Conservation (phyloP, 2,888 invertebrate species). For the Erebia ligea region DNA sequence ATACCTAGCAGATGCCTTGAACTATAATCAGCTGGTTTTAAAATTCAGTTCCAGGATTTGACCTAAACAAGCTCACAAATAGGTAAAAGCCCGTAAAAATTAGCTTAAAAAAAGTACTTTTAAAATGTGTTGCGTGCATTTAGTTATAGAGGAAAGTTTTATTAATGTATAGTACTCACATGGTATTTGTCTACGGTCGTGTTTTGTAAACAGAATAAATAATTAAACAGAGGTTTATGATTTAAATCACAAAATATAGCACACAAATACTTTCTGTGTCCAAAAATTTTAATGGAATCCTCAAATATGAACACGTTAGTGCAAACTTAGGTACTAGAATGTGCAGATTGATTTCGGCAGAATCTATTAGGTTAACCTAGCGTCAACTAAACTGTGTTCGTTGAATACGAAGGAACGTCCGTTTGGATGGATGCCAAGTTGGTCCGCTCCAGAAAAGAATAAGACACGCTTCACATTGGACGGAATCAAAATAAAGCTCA, state of each 20-base stretch:
- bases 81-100: not conserved
- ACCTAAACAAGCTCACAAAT: no score
- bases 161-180: not conserved
- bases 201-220: not conserved
- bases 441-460: conserved; percentile 42
- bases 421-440: conserved; percentile 51
- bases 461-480: conserved; percentile 37
- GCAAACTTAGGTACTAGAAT: conserved; percentile 11
- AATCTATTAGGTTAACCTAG: conserved; percentile 65
- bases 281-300: not conserved
- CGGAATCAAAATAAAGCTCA: not conserved
- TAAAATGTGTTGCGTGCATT: not conserved
- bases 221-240: not conserved
- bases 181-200: not conserved
- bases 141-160: not conserved
- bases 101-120: no score
- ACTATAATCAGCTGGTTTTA: no score
- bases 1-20: no score
- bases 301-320: conserved; percentile 8
- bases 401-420: conserved; percentile 56
- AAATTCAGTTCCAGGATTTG: no score
- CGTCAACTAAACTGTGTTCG: conserved; percentile 63
- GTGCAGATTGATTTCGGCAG: conserved; percentile 45
- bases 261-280: not conserved
- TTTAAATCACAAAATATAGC: not conserved